Evolutionary conservation across 2,888 invertebrate species (phyloP).

Genomic region (Ophion ellenae): DNA sequence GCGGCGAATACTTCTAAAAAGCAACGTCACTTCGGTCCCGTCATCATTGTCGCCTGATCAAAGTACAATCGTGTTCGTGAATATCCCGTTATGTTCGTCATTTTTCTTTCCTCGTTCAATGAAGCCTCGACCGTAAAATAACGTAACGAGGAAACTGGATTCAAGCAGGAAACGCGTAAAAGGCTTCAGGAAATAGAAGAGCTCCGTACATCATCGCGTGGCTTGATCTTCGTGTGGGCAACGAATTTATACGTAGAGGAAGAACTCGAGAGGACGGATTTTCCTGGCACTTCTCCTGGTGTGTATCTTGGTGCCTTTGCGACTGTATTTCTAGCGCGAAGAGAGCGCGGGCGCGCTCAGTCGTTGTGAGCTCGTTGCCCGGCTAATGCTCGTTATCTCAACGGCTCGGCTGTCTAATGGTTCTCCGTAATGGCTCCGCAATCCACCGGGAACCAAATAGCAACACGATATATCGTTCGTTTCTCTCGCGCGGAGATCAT

Average conservation of each 20-base stretch:
- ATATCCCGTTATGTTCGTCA: constrained; percentile 4
- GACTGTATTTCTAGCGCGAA: constrained; percentile 72
- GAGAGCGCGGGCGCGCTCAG: constrained; percentile 55
- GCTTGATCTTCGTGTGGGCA: constrained; percentile 55
- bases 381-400: constrained; percentile 83
- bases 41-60: not conserved
- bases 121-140: not conserved
- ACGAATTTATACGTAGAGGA: constrained; percentile 40
- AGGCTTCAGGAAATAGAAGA: constrained; percentile 57
- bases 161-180: constrained; percentile 36
- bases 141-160: constrained; percentile 21
- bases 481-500: constrained; percentile 71
- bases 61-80: not conserved
- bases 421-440: constrained; percentile 80
- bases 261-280: constrained; percentile 43
- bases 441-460: constrained; percentile 59
- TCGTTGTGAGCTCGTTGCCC: constrained; percentile 73
- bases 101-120: not conserved
- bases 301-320: constrained; percentile 62
- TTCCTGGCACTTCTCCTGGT: constrained; percentile 42
- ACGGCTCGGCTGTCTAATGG: constrained; percentile 83
- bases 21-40: constrained; percentile 2
- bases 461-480: constrained; percentile 81
- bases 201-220: constrained; percentile 28
- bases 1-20: not conserved